phyloP scores from a whole-genome alignment of 92 coral and sea anemone species.

The Porites rus region DNA sequence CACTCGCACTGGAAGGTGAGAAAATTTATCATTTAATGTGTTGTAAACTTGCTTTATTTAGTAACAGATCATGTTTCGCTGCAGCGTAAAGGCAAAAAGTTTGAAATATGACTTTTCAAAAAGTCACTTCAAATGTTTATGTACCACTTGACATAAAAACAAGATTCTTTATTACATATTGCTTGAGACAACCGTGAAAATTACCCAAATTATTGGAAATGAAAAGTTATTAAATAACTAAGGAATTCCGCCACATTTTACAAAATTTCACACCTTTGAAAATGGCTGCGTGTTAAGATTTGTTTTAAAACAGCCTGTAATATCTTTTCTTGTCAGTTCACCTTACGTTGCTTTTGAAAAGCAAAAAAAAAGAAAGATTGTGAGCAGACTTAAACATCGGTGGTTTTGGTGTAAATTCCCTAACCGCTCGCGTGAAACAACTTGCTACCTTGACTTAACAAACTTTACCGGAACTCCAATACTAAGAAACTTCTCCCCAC shows the following conservation, averaged over 20 bases:
- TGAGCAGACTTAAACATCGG: constrained; percentile 25
- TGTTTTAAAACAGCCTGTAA: not conserved
- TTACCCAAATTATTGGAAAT: constrained; percentile 54
- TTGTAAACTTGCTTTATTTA: not conserved
- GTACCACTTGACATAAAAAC: constrained; percentile 23
- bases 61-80: not conserved
- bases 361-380: not conserved
- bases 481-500: not conserved
- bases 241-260: constrained; percentile 54
- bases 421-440: constrained; percentile 39
- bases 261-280: constrained; percentile 33
- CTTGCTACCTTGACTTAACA: constrained; percentile 25
- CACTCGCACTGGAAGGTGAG: constrained; percentile 91
- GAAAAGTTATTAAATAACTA: constrained; percentile 45
- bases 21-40: not conserved
- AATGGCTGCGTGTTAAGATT: not conserved
- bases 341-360: constrained; percentile 13
- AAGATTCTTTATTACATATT: constrained; percentile 20
- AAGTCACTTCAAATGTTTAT: constrained; percentile 26
- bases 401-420: constrained; percentile 52
- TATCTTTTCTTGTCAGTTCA: not conserved
- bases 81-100: not conserved
- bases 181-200: constrained; percentile 23
- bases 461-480: not conserved
- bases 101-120: constrained; percentile 8